These are phyloP conservation scores for Marmota monax DNA, from an alignment of 2,113 vertebrate genomes.

Conservation along the genomic window DNA sequence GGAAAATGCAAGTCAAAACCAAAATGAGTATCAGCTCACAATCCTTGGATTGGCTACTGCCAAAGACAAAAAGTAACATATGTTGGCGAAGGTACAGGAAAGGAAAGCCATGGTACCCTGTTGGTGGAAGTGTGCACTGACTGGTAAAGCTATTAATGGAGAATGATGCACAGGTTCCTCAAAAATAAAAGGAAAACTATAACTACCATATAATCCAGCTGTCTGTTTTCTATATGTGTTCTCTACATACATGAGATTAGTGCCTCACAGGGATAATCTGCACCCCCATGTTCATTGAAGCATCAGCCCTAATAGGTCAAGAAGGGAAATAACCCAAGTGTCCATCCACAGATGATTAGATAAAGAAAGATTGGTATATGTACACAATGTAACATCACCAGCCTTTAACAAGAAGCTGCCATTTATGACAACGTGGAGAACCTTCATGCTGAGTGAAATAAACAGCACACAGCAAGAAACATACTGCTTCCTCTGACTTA, in stretches of 20 bases:
- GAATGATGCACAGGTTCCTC: background rate
- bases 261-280: too few species aligned
- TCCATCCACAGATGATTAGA: background rate
- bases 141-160: background rate
- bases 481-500: background rate
- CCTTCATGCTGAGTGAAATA: background rate
- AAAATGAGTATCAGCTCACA: background rate
- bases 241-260: background rate
- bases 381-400: background rate
- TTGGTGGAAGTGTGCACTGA: background rate
- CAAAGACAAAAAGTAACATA: background rate
- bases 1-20: background rate
- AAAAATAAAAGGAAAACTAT: background rate
- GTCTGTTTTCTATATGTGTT: background rate
- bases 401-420: background rate
- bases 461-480: background rate
- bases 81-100: fast-evolving
- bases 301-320: background rate
- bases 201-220: background rate
- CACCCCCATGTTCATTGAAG: too few species aligned
- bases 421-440: background rate
- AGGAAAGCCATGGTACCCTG: too few species aligned
- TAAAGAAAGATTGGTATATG: background rate
- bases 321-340: background rate
- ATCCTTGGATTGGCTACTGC: background rate